Evolutionary conservation across 1,140 invertebrate species (phyloP), one percentile per base, ranked within the genome.

Genomic region (Acromyrmex heyeri): DNA sequence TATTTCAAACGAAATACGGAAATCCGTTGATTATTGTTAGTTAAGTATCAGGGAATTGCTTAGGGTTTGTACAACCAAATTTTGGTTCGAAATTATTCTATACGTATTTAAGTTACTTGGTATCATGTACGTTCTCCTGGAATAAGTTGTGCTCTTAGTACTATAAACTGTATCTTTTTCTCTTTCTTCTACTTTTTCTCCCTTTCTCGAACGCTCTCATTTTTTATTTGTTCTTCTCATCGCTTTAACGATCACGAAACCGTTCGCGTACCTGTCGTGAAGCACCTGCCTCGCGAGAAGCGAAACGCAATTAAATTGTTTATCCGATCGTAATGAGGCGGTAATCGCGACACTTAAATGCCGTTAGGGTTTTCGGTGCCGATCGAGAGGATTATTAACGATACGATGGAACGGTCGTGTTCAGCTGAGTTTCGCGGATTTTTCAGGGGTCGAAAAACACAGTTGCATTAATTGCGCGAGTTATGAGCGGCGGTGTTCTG

Each of bases 241-340:
- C 70, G 27, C 2, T 59, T 34, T 34, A 27, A 4, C 64, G 38
- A 69, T 34, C 44, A 34, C n/a, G 55, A 27, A 48, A 82, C 18
- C 14, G 5, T 18, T 34, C 14, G 38, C 34, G 24, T 34, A 61
- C 76, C 59, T 64, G 72, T 65, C 76, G 67, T 57, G 48, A 64
- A 24, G 79, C 89, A 90, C 85, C 89, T 90, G 89, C 85, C 62
- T 18, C 44, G 21, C 57, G 62, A 59, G 50, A 75, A 44, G 79
- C 85, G n/a, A 87, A 38, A 69, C 16, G 55, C 88, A 81, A 87
- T 90, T 90, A 89, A 89, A 89, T 87, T 85, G 77, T 87, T 89
- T 81, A 82, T 81, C 82, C 85, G 85, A 50, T 75, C 70, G 83
- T 88, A 89, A 90, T 86, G 72, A 85, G 77, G 82, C 64, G 67